phyloP scores from a whole-genome alignment of 1,140 invertebrate species.

The Episyrphus balteatus region DNA sequence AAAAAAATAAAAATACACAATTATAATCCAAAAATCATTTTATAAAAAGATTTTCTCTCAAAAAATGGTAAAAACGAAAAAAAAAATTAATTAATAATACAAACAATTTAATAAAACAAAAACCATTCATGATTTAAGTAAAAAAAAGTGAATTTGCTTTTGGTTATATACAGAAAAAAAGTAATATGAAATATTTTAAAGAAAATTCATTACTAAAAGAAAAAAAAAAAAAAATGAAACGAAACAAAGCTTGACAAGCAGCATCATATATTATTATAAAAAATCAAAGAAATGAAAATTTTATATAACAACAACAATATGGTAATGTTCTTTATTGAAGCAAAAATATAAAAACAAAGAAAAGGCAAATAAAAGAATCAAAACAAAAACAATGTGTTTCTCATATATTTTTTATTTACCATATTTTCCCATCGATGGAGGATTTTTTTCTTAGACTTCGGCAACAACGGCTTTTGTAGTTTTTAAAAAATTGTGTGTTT shows the following conservation, averaged over 20 bases:
- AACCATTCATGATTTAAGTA: slow-evolving; percentile 8
- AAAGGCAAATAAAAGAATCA: slow-evolving; percentile 8
- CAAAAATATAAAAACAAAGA: slow-evolving; percentile 4
- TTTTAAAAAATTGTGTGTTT: neutral
- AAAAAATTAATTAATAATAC: neutral
- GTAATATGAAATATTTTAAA: slow-evolving; percentile 3
- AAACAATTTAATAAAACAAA: slow-evolving; percentile 8
- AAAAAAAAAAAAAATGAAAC: neutral
- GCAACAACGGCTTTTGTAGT: neutral
- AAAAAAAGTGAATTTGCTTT: slow-evolving; percentile 10
- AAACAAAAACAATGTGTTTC: slow-evolving; percentile 5
- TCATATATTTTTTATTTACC: neutral
- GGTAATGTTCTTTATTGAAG: neutral
- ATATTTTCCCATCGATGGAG: neutral
- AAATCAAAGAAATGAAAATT: neutral
- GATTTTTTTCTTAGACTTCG: too few species aligned
- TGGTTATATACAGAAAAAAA: slow-evolving; percentile 19
- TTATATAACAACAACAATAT: neutral
- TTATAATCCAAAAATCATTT: neutral
- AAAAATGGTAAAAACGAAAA: too few species aligned
- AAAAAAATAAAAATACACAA: slow-evolving; percentile 14
- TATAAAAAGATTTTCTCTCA: neutral
- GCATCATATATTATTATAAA: neutral
- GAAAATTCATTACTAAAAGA: slow-evolving; percentile 28
- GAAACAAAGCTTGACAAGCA: neutral